A percentile compares a stretch with the other conserved stretches of the same genome.
phyloP scores from a whole-genome alignment of 2,888 invertebrate genomes.

The Cremastinae sp. region DNA sequence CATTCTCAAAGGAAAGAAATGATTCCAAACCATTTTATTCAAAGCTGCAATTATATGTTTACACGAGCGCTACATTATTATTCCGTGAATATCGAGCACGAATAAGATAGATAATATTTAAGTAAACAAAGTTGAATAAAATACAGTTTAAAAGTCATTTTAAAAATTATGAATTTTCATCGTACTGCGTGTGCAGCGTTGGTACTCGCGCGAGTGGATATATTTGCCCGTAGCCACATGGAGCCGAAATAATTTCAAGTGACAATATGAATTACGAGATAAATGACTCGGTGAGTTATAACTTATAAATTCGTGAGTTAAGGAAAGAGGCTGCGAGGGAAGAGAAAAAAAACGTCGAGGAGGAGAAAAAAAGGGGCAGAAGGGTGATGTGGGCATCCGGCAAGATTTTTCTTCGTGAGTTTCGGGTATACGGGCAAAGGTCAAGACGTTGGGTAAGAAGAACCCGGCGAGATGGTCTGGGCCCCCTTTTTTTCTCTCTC shows the following conservation, averaged over 20 bases:
- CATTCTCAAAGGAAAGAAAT: too few species aligned
- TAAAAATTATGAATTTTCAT: too few species aligned
- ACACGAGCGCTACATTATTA: too few species aligned
- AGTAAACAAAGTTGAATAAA: too few species aligned
- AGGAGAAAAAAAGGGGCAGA: constrained; percentile 45
- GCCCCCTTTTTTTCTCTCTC: constrained; percentile 35
- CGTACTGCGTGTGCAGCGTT: too few species aligned
- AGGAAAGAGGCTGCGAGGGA: constrained; percentile 29
- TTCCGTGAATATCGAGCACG: too few species aligned
- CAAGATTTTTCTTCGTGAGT: constrained; percentile 56
- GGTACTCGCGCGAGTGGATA: too few species aligned
- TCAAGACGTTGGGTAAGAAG: constrained; percentile 47
- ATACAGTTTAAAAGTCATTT: too few species aligned
- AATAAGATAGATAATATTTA: too few species aligned
- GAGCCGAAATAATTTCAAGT: constrained; percentile 19
- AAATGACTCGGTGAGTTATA: constrained; percentile 48
- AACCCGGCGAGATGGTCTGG: constrained; percentile 32
- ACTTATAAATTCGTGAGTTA: constrained; percentile 38
- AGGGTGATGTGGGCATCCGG: constrained; percentile 60
- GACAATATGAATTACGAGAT: constrained; percentile 52
- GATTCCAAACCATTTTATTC: too few species aligned
- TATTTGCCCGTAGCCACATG: too few species aligned
- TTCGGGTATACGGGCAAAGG: constrained; percentile 59
- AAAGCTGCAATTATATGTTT: too few species aligned
- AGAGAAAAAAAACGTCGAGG: constrained; percentile 42